Conservation (phyloP, 1,140 invertebrate species). For the Acromyrmex heyeri region DNA sequence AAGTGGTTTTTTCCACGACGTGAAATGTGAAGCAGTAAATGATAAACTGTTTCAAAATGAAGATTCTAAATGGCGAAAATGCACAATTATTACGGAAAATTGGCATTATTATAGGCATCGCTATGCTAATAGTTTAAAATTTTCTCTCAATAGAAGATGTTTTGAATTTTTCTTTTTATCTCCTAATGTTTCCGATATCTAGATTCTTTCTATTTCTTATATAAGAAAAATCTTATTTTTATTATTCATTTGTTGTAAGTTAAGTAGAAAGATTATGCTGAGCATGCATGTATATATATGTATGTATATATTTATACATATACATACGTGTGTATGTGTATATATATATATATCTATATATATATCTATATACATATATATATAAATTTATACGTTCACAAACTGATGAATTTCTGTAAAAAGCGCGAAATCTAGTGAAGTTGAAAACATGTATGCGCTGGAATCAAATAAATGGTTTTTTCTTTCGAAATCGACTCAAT, state of each 20-base stretch:
- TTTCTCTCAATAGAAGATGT: slow-evolving; percentile 9
- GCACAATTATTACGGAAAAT: slow-evolving; percentile 38
- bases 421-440: slow-evolving; percentile 45
- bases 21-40: slow-evolving; percentile 12
- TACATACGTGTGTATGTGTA: neutral
- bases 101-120: slow-evolving; percentile 25
- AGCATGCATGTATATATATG: neutral
- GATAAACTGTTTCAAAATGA: slow-evolving; percentile 1
- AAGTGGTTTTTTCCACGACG: slow-evolving; percentile 38
- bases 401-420: slow-evolving; percentile 51
- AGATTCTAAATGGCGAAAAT: slow-evolving; percentile 35
- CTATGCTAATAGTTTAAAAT: slow-evolving; percentile 38
- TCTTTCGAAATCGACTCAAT: slow-evolving; percentile 55
- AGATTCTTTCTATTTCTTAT: slow-evolving; percentile 30
- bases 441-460: slow-evolving; percentile 53
- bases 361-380: neutral
- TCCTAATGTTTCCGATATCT: slow-evolving; percentile 23
- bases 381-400: slow-evolving; percentile 20
- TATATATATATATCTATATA: neutral
- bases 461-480: slow-evolving; percentile 60
- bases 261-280: slow-evolving; percentile 22
- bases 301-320: neutral
- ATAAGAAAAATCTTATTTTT: slow-evolving; percentile 46
- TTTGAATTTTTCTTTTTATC: slow-evolving; percentile 15
- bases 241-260: slow-evolving; percentile 44